These are phyloP conservation scores for Strigamia maritima DNA, from an alignment of 2,888 invertebrate species.

Conservation along the genomic window DNA sequence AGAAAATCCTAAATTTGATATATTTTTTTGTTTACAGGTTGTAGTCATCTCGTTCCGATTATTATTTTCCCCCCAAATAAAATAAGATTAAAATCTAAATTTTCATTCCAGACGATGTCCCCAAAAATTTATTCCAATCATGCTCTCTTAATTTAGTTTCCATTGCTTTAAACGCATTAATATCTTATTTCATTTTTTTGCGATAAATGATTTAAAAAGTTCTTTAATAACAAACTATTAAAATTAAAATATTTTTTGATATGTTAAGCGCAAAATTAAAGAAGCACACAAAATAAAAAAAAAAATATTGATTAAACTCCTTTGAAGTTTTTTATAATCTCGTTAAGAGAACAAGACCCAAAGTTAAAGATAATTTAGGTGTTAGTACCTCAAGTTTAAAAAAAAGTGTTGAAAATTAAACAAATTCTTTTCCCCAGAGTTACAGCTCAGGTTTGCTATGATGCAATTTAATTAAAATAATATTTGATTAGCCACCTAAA, in stretches of 20 bases:
- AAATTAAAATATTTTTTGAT: background rate
- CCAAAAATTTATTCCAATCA: background rate
- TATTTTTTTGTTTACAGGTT: background rate
- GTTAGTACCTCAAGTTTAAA: background rate
- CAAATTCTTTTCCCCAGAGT: background rate
- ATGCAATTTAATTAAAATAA: slow-evolving; percentile 10
- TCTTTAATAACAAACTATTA: background rate
- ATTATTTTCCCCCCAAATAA: background rate
- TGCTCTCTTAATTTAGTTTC: background rate
- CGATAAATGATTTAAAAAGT: slow-evolving; percentile 5
- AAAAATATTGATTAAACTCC: background rate
- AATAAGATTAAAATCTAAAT: background rate
- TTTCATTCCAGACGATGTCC: background rate
- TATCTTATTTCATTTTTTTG: background rate
- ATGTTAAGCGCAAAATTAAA: background rate
- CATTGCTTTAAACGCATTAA: background rate
- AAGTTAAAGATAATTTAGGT: background rate
- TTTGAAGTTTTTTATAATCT: background rate
- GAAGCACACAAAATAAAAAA: background rate
- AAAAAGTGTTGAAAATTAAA: background rate
- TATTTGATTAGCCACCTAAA: slow-evolving; percentile 5
- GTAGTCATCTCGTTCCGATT: background rate
- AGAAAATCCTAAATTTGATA: no score
- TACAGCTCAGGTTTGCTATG: background rate
- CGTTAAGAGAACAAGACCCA: background rate